These are phyloP conservation scores for Pseudochaenichthys georgianus DNA, from an alignment of 2,797 vertebrate genomes.

Conservation along the genomic window DNA sequence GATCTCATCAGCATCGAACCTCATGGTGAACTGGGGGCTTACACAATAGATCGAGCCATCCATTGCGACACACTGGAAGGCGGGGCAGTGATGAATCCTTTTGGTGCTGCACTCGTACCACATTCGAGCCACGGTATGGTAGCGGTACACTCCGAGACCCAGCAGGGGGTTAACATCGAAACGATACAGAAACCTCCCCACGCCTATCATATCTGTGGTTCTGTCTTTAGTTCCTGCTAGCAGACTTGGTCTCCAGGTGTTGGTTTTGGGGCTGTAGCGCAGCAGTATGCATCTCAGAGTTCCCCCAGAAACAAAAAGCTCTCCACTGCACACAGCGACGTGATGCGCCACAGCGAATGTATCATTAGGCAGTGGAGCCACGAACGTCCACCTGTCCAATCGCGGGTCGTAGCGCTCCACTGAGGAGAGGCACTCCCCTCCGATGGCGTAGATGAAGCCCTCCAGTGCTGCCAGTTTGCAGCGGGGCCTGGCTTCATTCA, in stretches of 20 bases:
- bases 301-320: conserved; percentile 93
- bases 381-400: conserved; percentile 90
- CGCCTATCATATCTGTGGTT: conserved; percentile 87
- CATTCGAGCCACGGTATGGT: conserved; percentile 86
- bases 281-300: conserved; percentile 89
- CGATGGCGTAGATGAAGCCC: conserved; percentile 93
- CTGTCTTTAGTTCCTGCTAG: conserved; percentile 83
- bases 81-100: conserved; percentile 65
- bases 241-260: conserved; percentile 86
- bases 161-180: conserved; percentile 88
- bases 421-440: conserved; percentile 92
- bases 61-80: conserved; percentile 88
- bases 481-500: conserved; percentile 92
- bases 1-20: conserved; percentile 89
- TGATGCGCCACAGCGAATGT: conserved; percentile 94
- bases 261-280: conserved; percentile 83
- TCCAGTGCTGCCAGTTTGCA: conserved; percentile 93
- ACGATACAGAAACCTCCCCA: conserved; percentile 90
- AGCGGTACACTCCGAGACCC: conserved; percentile 90
- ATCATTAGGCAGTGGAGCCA: conserved; percentile 89
- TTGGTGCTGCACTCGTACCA: conserved; percentile 91
- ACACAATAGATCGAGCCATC: conserved; percentile 88
- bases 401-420: conserved; percentile 94
- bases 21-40: conserved; percentile 83
- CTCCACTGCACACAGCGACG: conserved; percentile 86